phyloP scores from a whole-genome alignment of 1,140 invertebrate species.

The Apis florea region DNA sequence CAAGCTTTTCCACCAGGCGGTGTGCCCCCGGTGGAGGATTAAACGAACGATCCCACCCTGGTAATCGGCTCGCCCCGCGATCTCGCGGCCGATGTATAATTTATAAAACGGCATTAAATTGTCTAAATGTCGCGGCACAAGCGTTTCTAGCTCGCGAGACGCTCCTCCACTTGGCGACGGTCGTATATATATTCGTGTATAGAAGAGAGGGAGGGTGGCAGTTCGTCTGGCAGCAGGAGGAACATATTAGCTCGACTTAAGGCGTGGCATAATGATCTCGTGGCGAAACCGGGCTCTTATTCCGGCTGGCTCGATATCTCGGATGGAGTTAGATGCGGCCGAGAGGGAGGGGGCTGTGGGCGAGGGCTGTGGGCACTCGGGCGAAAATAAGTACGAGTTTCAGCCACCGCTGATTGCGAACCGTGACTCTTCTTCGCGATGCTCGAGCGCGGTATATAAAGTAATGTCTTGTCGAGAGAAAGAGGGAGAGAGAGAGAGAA shows the following conservation, averaged over 20 bases:
- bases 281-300: conserved; percentile 72
- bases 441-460: conserved; percentile 57
- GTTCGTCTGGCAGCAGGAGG: conserved; percentile 41
- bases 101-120: conserved; percentile 80
- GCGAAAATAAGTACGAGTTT: conserved; percentile 78
- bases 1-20: conserved; percentile 18
- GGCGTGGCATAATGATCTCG: conserved; percentile 78
- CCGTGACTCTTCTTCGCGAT: conserved; percentile 65
- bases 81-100: conserved; percentile 68
- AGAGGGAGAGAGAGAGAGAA: conserved; percentile 42
- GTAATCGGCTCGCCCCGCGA: conserved; percentile 66
- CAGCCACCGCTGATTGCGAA: conserved; percentile 76
- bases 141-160: conserved; percentile 56
- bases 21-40: conserved; percentile 39
- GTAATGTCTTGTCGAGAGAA: conserved; percentile 56
- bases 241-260: conserved; percentile 81
- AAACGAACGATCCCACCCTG: conserved; percentile 53
- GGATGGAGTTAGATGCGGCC: not conserved
- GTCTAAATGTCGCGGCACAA: conserved; percentile 70
- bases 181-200: conserved; percentile 34
- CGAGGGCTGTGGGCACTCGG: conserved; percentile 67
- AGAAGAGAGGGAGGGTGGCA: not conserved
- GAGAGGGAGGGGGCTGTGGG: not conserved
- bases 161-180: conserved; percentile 29
- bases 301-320: conserved; percentile 46